Evolutionary conservation across 2,888 invertebrate species (phyloP).

Genomic region (Pachydiplax longipennis): DNA sequence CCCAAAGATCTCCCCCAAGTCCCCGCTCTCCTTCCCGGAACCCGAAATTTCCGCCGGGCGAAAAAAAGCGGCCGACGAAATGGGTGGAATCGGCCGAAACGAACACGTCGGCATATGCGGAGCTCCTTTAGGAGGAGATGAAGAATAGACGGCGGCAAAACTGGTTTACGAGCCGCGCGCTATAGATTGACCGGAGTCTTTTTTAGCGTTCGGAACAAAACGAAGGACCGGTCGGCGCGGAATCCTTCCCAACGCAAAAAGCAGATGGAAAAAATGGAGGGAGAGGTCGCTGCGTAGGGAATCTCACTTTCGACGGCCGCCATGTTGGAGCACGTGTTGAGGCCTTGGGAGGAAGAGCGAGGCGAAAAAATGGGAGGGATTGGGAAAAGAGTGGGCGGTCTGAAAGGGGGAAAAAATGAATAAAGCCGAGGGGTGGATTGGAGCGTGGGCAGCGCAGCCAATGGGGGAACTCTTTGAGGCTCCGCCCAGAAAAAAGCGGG

Average conservation of each 20-base stretch:
- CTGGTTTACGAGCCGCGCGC: neutral
- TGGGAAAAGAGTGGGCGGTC: neutral
- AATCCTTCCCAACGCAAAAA: neutral
- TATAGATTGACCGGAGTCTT: neutral
- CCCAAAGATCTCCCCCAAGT: no score
- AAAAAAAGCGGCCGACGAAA: neutral
- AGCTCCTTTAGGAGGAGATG: neutral
- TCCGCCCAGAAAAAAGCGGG: conserved; percentile 29
- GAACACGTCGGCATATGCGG: neutral
- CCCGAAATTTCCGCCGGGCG: neutral
- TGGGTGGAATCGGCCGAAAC: neutral
- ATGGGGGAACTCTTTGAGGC: conserved; percentile 3
- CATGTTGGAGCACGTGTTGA: neutral
- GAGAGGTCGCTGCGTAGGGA: neutral
- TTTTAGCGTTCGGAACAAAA: neutral
- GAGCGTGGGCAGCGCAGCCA: neutral
- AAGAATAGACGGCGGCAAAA: neutral
- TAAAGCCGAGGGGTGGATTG: neutral
- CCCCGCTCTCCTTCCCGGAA: neutral
- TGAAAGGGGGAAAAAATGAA: neutral
- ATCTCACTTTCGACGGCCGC: conserved; percentile 24
- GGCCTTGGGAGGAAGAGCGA: neutral
- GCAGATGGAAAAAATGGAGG: conserved; percentile 14
- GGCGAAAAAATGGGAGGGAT: neutral
- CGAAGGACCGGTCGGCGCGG: conserved; percentile 9